A percentile compares a stretch with the other conserved stretches of the same genome.
Conservation (phyloP, 2,888 invertebrate species). For the Anarsia innoxiella region DNA sequence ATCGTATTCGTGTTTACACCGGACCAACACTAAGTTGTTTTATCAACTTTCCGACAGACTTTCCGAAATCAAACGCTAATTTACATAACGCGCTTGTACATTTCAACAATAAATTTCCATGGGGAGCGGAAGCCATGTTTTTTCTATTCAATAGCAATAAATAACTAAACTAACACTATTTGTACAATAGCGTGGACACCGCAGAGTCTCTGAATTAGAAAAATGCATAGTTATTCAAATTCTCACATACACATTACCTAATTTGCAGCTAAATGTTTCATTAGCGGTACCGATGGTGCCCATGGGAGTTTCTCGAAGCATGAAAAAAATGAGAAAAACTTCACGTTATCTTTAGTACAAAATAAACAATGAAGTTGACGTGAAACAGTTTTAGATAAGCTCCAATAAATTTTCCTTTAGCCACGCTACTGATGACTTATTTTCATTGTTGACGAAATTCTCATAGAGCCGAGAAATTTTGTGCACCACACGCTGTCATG, state of each 20-base stretch:
- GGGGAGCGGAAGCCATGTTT: conserved; percentile 28
- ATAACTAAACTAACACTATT: conserved; percentile 24
- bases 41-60: conserved; percentile 23
- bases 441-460: conserved; percentile 11
- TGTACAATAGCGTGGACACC: conserved; percentile 37
- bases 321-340: conserved; percentile 35
- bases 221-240: conserved; percentile 42
- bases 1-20: conserved; percentile 38
- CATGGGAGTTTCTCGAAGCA: conserved; percentile 45
- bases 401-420: conserved; percentile 12
- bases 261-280: conserved; percentile 63
- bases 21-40: conserved; percentile 37
- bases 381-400: conserved; percentile 33
- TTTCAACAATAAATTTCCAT: conserved; percentile 20
- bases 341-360: conserved; percentile 32
- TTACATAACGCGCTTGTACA: conserved; percentile 26
- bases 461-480: conserved; percentile 10
- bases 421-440: conserved; percentile 5
- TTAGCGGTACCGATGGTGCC: conserved; percentile 40
- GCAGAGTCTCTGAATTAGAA: conserved; percentile 28
- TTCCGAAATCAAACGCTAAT: conserved; percentile 23
- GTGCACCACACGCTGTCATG: conserved; percentile 8
- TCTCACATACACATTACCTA: conserved; percentile 66
- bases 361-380: conserved; percentile 45
- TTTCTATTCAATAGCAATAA: conserved; percentile 30